A percentile compares a stretch with the other conserved stretches of the same genome.
Evolutionary conservation across 2,888 invertebrate genomes (phyloP).

Genomic region (Cryptops parisi): DNA sequence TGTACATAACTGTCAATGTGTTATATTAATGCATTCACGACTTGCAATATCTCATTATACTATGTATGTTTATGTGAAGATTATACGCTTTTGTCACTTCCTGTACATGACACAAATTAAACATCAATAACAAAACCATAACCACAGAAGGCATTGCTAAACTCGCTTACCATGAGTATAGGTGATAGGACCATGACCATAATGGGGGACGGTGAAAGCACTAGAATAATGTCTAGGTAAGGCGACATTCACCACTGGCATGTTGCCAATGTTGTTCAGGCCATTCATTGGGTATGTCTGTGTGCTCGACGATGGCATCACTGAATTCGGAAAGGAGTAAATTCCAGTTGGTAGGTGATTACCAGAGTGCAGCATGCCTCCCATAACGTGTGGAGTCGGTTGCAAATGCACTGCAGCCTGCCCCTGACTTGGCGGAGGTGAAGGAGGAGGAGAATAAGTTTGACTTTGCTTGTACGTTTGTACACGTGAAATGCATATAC

Average conservation of each 20-base stretch:
- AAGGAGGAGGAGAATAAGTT: slow-evolving; percentile 14
- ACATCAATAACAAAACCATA: slow-evolving; percentile 1
- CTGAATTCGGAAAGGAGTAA: slow-evolving; percentile 15
- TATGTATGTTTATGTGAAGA: not conserved
- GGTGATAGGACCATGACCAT: slow-evolving; percentile 12
- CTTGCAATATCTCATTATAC: no score
- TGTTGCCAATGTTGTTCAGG: slow-evolving; percentile 3
- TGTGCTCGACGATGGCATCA: slow-evolving; percentile 7
- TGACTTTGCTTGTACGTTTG: slow-evolving; percentile 18
- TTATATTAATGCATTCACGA: no score
- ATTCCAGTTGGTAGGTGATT: slow-evolving; percentile 13
- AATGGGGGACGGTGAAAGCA: slow-evolving; percentile 18
- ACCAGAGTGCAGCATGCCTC: slow-evolving; percentile 12
- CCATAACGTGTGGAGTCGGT: slow-evolving; percentile 11
- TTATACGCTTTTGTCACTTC: not conserved
- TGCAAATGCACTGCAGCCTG: slow-evolving; percentile 11
- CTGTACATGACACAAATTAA: not conserved
- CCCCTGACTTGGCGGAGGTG: slow-evolving; percentile 7
- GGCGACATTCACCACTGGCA: slow-evolving; percentile 17
- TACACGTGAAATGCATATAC: slow-evolving; percentile 18
- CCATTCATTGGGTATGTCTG: slow-evolving; percentile 9
- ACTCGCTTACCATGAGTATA: slow-evolving; percentile 12
- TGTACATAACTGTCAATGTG: no score
- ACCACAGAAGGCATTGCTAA: not conserved
- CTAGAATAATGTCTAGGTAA: slow-evolving; percentile 17